These are phyloP conservation scores for Drosophila mercatorum DNA, from an alignment of 2,888 invertebrate species.

Conservation along the genomic window DNA sequence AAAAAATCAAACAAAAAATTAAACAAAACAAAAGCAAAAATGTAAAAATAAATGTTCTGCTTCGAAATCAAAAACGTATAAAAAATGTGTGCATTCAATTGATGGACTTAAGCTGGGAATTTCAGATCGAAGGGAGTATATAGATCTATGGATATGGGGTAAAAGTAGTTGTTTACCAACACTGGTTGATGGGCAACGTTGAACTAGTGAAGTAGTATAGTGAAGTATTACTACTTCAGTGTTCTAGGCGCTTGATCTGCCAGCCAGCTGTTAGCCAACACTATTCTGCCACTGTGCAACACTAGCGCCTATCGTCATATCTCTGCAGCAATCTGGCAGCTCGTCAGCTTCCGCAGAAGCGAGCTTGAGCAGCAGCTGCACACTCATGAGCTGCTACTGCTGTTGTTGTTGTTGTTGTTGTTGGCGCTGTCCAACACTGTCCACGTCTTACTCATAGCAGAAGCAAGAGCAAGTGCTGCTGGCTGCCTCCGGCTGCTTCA, in stretches of 20 bases:
- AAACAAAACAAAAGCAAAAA: constrained; percentile 55
- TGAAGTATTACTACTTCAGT: no score
- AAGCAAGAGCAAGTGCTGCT: constrained; percentile 6
- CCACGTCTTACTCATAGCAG: constrained; percentile 30
- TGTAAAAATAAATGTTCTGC: constrained; percentile 68
- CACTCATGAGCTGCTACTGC: not conserved
- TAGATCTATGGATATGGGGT: no score
- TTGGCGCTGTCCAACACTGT: constrained; percentile 31
- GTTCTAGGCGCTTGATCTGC: no score
- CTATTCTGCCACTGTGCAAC: no score
- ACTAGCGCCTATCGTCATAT: not conserved
- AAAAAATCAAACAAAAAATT: constrained; percentile 21
- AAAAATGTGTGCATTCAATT: constrained; percentile 38
- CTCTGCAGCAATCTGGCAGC: constrained; percentile 3
- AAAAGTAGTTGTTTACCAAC: not conserved
- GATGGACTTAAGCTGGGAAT: not conserved
- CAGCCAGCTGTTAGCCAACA: no score
- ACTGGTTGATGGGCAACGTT: no score
- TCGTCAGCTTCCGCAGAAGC: constrained; percentile 18
- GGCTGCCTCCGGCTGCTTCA: constrained; percentile 10
- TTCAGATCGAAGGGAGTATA: not conserved
- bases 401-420: constrained; percentile 1
- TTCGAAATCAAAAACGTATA: constrained; percentile 59
- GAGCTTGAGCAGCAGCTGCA: constrained; percentile 3
- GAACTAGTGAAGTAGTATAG: no score